phyloP scores from a whole-genome alignment of 2,113 vertebrate genomes.

The Phalacrocorax brasilianus region DNA sequence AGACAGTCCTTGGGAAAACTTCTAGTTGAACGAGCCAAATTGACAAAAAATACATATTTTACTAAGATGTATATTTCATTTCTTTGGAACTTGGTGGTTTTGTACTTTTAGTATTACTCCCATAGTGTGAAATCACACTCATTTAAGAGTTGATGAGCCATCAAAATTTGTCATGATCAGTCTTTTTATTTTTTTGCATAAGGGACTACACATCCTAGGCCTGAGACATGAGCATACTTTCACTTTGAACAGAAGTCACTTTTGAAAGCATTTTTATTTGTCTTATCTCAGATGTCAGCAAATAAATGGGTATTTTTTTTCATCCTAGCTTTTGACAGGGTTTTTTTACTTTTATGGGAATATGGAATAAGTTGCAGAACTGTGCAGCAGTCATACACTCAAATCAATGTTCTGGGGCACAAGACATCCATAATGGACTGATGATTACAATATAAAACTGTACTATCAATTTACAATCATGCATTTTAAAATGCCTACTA shows the following conservation, averaged over 20 bases:
- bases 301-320: background rate
- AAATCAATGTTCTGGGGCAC: background rate
- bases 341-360: background rate
- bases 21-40: background rate
- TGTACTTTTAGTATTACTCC: slow-evolving; percentile 13
- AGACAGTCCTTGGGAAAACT: background rate
- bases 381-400: background rate
- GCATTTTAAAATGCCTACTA: background rate
- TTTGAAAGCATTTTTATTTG: background rate
- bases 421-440: background rate
- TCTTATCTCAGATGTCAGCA: background rate
- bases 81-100: background rate
- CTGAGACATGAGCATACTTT: background rate
- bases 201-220: background rate
- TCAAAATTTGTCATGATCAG: background rate
- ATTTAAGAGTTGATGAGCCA: slow-evolving; percentile 9
- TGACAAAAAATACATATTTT: background rate
- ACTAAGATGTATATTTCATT: background rate
- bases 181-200: background rate
- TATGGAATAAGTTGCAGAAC: background rate
- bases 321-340: background rate
- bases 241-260: background rate
- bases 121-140: background rate
- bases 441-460: background rate
- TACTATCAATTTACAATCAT: background rate